Base-by-base conservation (phyloP, 92 coral and sea anemone genomes). In the Paramuricea clavata region DNA sequence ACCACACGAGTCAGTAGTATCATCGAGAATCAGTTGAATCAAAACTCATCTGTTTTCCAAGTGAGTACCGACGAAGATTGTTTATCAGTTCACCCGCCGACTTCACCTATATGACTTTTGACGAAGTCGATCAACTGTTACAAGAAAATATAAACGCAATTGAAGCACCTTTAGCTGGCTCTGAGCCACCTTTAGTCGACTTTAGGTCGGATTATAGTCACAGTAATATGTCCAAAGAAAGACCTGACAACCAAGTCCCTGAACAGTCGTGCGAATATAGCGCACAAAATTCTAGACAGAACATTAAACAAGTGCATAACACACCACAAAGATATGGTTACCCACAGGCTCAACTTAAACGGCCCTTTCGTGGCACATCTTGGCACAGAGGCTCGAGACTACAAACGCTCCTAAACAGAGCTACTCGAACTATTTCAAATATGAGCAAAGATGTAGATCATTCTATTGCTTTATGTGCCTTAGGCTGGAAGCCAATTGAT, bases 161-260 rank as follows among this genome's bases (percentile, higher is more conserved):
- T 77, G 26, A 77, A 67, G 82, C 82, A 52, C 82, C 68, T 54
- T 77, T 77, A 77, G 82, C 69, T 50, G 82, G 82, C 68, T 21
- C 82, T 77, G 54, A 73, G 82, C 68, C 82, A 77, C 69, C 65
- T 77, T 77, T 77, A 77, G 82, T 15, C 82, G 82, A 33, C 82
- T 22, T 52, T 77, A 68, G 74, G 15, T 68, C 74, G 74, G 74
- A 35, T 54, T 54, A 50, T 5, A 42, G 6, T 42, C 49, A 42
- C 60, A 49, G 60, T 11, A 23, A 11, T 6, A 22, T 44, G 33
- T 39, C 28, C 26, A 44, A 74, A 22, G 31, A 74, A 19, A 68
- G 74, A 6, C 11, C 74, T 19, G 39, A 35, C 34, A 49, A 30
- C 8, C 28, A 25, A 5, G 17, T 42, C 13, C 32, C 0, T 26